These are phyloP conservation scores for Dinomys branickii DNA, from an alignment of 2,113 vertebrate genomes.

Conservation along the genomic window DNA sequence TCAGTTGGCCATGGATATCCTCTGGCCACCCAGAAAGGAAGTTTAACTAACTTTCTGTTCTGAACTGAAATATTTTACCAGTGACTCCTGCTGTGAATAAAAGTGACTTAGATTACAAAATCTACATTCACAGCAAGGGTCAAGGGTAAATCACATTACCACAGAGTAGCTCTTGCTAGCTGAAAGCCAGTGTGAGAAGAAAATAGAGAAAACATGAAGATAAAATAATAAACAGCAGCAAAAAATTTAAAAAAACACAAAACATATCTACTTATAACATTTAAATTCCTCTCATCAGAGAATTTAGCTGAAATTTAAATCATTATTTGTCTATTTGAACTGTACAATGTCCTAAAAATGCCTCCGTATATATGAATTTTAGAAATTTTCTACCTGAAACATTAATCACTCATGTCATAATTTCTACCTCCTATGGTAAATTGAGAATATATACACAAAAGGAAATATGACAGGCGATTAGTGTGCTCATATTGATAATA, in stretches of 20 bases:
- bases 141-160: conserved; percentile 26
- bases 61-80: conserved; percentile 67
- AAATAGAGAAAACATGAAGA: conserved; percentile 31
- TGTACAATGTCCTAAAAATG: neutral
- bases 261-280: neutral
- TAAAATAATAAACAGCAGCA: conserved; percentile 30
- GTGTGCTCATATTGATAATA: neutral
- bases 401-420: neutral
- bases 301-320: conserved; percentile 9
- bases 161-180: conserved; percentile 16
- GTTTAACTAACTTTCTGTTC: conserved; percentile 65
- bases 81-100: conserved; percentile 55
- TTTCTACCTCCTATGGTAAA: neutral
- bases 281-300: neutral
- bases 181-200: neutral
- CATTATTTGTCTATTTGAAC: neutral
- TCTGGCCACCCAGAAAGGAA: conserved; percentile 36
- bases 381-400: neutral
- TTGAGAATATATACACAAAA: neutral
- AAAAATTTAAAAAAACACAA: neutral
- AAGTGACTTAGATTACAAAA: conserved; percentile 75
- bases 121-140: conserved; percentile 71
- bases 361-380: neutral
- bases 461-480: neutral
- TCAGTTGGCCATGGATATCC: neutral